These are phyloP conservation scores for Drosophila niveifrons DNA, from an alignment of 2,888 invertebrate genomes.

Conservation along the genomic window DNA sequence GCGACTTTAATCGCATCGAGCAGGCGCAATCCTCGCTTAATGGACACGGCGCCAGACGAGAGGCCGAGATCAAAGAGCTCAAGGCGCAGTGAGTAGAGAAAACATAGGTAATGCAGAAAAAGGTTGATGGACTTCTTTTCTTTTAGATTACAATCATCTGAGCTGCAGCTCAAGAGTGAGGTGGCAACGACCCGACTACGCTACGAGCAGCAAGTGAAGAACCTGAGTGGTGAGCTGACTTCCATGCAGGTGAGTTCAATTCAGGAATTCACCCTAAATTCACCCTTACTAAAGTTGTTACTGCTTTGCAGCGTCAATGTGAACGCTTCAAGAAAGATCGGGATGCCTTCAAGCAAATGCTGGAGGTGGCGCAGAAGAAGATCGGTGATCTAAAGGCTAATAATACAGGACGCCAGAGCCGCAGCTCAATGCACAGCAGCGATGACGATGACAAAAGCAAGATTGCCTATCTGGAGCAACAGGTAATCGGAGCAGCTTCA, in stretches of 20 bases:
- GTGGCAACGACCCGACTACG: constrained; percentile 92
- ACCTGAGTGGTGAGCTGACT: constrained; percentile 93
- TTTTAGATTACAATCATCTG: constrained; percentile 87
- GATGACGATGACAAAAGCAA: constrained; percentile 91
- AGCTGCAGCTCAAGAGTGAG: constrained; percentile 91
- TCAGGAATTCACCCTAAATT: no score
- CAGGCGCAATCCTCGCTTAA: constrained; percentile 93
- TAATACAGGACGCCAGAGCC: constrained; percentile 87
- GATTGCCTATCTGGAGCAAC: constrained; percentile 91
- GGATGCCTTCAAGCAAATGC: constrained; percentile 95
- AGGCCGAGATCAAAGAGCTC: constrained; percentile 90
- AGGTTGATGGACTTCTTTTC: not conserved
- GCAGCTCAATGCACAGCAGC: constrained; percentile 89
- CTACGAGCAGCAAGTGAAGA: constrained; percentile 93
- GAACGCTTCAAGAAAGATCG: constrained; percentile 93
- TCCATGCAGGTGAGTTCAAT: constrained; percentile 89
- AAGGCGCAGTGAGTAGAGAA: constrained; percentile 86
- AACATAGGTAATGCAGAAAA: not conserved
- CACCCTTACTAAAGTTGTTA: not conserved
- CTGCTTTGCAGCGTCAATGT: constrained; percentile 82
- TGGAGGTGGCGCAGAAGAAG: constrained; percentile 94
- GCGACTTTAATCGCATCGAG: constrained; percentile 93
- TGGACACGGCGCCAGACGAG: constrained; percentile 91
- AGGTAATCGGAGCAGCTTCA: constrained; percentile 84
- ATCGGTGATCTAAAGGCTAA: constrained; percentile 90